phyloP scores from a whole-genome alignment of 2,113 vertebrate genomes.

The Vireo altiloquus region DNA sequence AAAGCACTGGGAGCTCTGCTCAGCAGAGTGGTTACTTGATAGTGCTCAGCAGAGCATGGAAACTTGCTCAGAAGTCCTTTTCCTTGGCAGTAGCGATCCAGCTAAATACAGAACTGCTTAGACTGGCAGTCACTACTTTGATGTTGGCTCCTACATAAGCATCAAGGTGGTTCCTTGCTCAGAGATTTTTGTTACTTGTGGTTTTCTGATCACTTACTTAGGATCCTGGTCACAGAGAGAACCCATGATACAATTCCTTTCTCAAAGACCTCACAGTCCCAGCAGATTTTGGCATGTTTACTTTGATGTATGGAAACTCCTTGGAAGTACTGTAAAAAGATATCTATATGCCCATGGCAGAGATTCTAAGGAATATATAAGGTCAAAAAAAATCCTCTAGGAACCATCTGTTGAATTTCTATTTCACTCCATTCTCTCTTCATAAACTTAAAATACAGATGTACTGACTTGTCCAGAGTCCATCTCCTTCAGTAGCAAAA shows the following conservation, averaged over 20 bases:
- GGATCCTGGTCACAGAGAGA: background rate
- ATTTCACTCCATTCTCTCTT: background rate
- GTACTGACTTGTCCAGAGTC: background rate
- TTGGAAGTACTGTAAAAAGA: background rate
- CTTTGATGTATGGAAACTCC: background rate
- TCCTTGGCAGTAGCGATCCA: background rate
- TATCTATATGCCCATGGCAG: background rate
- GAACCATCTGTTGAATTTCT: background rate
- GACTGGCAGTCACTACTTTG: background rate
- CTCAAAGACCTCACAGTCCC: background rate
- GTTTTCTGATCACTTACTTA: background rate
- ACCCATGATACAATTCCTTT: background rate
- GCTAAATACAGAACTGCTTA: background rate
- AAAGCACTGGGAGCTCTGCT: background rate
- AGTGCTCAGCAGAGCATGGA: background rate
- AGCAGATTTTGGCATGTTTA: background rate
- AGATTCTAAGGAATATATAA: background rate
- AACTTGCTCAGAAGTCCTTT: background rate
- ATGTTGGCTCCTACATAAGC: background rate
- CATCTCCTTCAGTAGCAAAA: background rate
- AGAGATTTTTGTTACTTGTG: background rate
- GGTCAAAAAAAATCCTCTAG: background rate
- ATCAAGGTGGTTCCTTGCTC: background rate
- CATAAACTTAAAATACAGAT: background rate
- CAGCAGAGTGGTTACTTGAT: fast-evolving